Evolutionary conservation across 2,888 invertebrate genomes (phyloP).

Genomic region (Drosophila mercatorum): DNA sequence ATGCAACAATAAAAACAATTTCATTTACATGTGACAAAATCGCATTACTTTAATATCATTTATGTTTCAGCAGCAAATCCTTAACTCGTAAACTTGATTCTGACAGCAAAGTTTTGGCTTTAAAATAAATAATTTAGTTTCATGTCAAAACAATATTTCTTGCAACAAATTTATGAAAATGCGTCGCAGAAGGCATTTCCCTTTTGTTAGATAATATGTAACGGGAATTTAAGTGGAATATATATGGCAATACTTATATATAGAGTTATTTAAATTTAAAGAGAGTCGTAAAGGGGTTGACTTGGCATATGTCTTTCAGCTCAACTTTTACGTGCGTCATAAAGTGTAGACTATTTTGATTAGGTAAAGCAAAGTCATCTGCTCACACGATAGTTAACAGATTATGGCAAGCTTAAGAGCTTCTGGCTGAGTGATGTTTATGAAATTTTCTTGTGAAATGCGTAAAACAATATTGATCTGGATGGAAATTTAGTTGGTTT

Average conservation of each 20-base stretch:
- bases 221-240: background rate
- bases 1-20: background rate
- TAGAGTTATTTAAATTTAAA: background rate
- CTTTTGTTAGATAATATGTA: background rate
- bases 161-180: background rate
- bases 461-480: no score
- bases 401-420: no score
- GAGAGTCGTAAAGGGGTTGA: background rate
- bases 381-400: no score
- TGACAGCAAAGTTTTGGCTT: constrained; percentile 2
- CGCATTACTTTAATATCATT: background rate
- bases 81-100: background rate
- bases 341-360: background rate
- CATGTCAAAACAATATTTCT: constrained; percentile 13
- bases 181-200: background rate
- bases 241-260: background rate
- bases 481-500: no score
- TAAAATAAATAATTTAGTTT: constrained; percentile 12
- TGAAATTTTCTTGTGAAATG: no score
- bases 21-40: background rate
- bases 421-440: no score
- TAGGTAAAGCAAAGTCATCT: background rate
- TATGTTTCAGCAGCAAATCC: background rate
- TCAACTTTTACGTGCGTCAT: no score
- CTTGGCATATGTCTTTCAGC: no score